phyloP scores from a whole-genome alignment of 2,113 vertebrate species.

The Theristicus caerulescens region DNA sequence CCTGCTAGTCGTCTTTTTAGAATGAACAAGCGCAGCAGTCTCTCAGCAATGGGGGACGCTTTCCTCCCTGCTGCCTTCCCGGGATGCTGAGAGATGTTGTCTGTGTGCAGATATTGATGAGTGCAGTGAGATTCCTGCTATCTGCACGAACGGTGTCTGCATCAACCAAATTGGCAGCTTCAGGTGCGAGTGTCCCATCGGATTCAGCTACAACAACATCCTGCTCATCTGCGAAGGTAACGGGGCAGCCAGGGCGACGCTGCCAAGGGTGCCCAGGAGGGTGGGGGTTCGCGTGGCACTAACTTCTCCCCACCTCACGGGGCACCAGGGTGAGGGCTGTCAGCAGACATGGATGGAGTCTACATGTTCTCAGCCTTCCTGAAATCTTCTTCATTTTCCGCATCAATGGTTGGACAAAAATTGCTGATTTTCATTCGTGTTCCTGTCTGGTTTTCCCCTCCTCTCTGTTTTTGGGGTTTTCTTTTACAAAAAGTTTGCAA shows the following conservation, averaged over 20 bases:
- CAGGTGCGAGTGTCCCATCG: conserved; percentile 90
- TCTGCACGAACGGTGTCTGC: conserved; percentile 88
- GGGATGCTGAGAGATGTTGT: background rate
- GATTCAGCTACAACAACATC: conserved; percentile 91
- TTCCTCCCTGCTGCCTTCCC: background rate
- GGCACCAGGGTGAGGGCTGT: background rate
- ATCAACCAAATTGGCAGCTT: conserved; percentile 96
- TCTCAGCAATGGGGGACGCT: background rate
- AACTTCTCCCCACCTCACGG: background rate
- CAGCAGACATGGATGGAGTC: background rate
- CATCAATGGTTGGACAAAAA: background rate
- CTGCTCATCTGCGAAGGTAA: conserved; percentile 92
- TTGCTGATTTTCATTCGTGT: background rate
- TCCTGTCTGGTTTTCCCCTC: background rate
- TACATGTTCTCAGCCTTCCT: background rate
- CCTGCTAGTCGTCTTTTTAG: background rate
- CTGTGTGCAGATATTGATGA: conserved; percentile 87
- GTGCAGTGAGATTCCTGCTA: conserved; percentile 88
- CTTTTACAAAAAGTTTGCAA: background rate
- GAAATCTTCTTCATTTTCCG: accelerated
- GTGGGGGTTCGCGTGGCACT: background rate
- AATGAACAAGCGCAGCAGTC: background rate
- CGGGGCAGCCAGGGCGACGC: background rate
- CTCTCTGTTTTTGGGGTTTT: background rate
- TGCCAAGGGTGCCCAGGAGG: background rate